Evolutionary conservation across 1,140 invertebrate species (phyloP).

Genomic region (Monochamus saltuarius): DNA sequence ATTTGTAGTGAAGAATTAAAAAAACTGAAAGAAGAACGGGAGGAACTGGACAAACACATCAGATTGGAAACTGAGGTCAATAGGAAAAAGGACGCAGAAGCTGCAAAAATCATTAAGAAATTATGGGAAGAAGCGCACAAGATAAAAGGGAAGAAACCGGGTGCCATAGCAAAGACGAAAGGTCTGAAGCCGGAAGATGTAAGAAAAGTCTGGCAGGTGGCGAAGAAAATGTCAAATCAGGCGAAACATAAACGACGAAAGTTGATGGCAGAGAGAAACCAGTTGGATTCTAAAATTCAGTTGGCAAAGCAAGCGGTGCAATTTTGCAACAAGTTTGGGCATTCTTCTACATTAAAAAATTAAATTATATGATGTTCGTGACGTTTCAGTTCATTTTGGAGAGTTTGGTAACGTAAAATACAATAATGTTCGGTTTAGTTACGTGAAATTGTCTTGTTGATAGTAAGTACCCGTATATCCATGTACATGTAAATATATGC

Average conservation of each 20-base stretch:
- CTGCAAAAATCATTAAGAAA: conserved; percentile 13
- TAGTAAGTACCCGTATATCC: no score
- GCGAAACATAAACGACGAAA: conserved; percentile 8
- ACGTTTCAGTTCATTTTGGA: no score
- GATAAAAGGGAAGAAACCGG: neutral
- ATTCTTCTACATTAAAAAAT: no score
- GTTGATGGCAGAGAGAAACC: neutral
- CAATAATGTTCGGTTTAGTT: no score
- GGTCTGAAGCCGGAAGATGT: conserved; percentile 2
- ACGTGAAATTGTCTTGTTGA: no score
- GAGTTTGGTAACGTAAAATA: no score
- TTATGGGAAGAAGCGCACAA: conserved; percentile 13
- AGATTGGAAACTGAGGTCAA: neutral
- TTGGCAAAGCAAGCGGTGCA: conserved; percentile 10
- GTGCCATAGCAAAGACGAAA: neutral
- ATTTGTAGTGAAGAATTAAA: conserved; percentile 8
- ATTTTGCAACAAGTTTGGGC: conserved; percentile 6
- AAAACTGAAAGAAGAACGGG: conserved; percentile 3
- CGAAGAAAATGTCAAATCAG: conserved; percentile 17
- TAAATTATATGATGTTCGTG: no score
- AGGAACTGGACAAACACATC: conserved; percentile 1
- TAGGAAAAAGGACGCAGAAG: conserved; percentile 5
- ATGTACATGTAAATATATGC: no score
- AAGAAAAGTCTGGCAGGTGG: conserved; percentile 3
- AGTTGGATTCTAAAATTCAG: conserved; percentile 16